A percentile compares a stretch with the other conserved stretches of the same genome.
Evolutionary conservation across 1,140 invertebrate genomes (phyloP).

Genomic region (Kradibia gibbosae): DNA sequence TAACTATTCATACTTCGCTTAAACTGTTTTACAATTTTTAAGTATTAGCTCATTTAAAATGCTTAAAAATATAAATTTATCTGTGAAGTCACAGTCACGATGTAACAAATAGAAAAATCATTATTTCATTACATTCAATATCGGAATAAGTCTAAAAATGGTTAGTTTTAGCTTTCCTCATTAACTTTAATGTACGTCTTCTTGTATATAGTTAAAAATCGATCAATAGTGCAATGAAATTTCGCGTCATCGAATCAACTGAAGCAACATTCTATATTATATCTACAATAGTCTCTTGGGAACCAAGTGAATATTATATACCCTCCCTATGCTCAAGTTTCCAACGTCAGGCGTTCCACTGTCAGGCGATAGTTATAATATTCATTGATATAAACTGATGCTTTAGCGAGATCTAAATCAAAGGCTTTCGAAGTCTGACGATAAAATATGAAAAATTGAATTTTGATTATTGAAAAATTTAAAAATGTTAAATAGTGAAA

Average conservation of each 20-base stretch:
- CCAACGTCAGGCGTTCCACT: background rate
- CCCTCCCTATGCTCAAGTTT: background rate
- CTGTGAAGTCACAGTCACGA: too few relatives aligned
- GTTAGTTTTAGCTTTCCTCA: background rate
- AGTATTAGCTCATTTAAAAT: too few relatives aligned
- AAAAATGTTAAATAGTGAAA: too few relatives aligned
- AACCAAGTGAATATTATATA: background rate
- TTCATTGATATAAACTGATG: background rate
- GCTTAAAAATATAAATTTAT: too few relatives aligned
- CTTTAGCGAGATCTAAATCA: background rate
- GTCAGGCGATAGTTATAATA: background rate
- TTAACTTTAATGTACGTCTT: background rate
- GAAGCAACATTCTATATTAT: background rate
- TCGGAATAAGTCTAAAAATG: too few relatives aligned
- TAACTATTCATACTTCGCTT: too few relatives aligned
- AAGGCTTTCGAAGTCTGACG: background rate
- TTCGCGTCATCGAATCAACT: background rate
- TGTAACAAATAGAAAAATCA: too few relatives aligned
- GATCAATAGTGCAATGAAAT: background rate
- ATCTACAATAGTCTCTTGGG: background rate
- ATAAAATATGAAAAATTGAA: too few relatives aligned
- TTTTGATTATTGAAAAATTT: too few relatives aligned
- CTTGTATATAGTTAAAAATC: background rate
- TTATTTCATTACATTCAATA: too few relatives aligned
- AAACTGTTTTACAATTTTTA: too few relatives aligned